Conservation (phyloP, 1,140 invertebrate species). For the Andricus grossulariae region DNA sequence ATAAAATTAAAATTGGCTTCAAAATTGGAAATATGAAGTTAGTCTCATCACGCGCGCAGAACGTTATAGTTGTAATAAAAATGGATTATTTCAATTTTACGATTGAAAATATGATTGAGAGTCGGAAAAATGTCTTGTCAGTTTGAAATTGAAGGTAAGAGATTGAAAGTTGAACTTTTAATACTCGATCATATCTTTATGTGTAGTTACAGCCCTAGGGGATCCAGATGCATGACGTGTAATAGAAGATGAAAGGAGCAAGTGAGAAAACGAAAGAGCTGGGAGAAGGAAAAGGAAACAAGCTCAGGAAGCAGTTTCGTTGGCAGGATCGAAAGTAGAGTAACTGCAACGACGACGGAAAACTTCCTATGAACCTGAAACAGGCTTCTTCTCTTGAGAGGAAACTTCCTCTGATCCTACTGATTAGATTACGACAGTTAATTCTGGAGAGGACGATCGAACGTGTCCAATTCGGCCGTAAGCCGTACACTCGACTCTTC, state of each 20-base stretch:
- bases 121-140: too few species aligned
- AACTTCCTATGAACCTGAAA: conserved; percentile 23
- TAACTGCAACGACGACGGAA: conserved; percentile 39
- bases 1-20: too few species aligned
- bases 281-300: conserved; percentile 20
- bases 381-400: conserved; percentile 18
- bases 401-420: conserved; percentile 51
- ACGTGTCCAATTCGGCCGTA: conserved; percentile 27
- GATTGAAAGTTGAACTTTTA: too few species aligned
- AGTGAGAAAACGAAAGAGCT: conserved; percentile 11
- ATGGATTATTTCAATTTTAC: too few species aligned
- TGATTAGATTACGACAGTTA: conserved; percentile 61
- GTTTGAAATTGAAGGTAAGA: too few species aligned
- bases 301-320: conserved; percentile 14
- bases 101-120: too few species aligned
- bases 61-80: too few species aligned
- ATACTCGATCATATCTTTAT: too few species aligned
- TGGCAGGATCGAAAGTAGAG: conserved; percentile 29
- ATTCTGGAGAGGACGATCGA: conserved; percentile 46
- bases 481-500: conserved; percentile 25
- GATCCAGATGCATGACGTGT: conserved; percentile 31
- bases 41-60: too few species aligned
- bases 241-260: conserved; percentile 25
- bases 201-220: too few species aligned
- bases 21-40: too few species aligned